Evolutionary conservation across 2,113 vertebrate genomes (phyloP), one percentile per base, ranked within the genome.

Genomic region (Thalassarche chlororhynchos): DNA sequence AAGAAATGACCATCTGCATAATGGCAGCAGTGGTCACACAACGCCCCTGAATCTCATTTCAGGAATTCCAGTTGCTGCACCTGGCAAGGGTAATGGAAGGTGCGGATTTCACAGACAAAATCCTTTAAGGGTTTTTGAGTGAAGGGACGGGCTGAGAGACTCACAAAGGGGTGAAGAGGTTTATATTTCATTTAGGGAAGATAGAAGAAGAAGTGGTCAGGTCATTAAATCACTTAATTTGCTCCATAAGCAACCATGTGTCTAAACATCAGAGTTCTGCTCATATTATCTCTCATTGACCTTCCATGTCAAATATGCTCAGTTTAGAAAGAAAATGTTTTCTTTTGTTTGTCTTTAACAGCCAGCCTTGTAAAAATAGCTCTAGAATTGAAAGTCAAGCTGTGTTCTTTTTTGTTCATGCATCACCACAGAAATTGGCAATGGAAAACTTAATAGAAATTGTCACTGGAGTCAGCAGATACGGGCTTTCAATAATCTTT

Each of bases 351-450:
- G 85, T 90, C 80, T 93, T 90, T 94, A 93, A 84, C 49, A 96
- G 84, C 70, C 84, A 87, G 70, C 49, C 70, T 72, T 38, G 24
- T 76, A 95, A 89, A 96, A 97, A 95, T 69, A 96, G 87, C 89
- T 91, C 58, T 4, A 5, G 78, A 89, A 87, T 52, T 89, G 80
- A 87, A 94, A 95, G 91, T 82, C 91, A 95, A 85, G 68, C 57
- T 42, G 55, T 64, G 46, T 26, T 96, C 82, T 57, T 96, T 95
- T 92, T 46, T 83, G 44, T 52, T 93, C 87, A 42, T 40, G 66
- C 62, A 96, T 87, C 96, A 82, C 91, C 89, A 74, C 34, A 96
- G 89, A 91, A 97, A 95, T 91, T 64, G 87, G 77, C 91, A 84
- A 75, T 91, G 89, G 93, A 52, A 91, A 96, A 93, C 70, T 85